phyloP scores from a whole-genome alignment of 2,797 vertebrate genomes.

The Taeniopygia guttata region DNA sequence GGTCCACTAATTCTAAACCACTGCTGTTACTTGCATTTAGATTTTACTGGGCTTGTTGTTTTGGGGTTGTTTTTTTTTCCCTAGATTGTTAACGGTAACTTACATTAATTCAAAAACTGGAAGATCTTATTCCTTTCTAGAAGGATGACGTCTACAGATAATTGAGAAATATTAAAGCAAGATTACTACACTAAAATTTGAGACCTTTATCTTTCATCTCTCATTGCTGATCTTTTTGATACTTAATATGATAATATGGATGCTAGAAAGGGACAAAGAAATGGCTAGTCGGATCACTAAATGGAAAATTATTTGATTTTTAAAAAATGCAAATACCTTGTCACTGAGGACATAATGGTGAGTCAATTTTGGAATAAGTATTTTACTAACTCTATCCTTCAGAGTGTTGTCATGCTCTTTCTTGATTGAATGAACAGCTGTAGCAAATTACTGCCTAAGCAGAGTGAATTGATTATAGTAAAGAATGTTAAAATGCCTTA shows the following conservation, averaged over 20 bases:
- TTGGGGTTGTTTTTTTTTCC: fast-evolving
- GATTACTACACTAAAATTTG: background rate
- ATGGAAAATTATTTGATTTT: background rate
- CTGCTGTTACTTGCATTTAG: background rate
- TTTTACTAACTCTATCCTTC: background rate
- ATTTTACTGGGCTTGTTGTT: background rate
- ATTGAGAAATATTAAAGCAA: background rate
- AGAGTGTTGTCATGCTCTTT: background rate
- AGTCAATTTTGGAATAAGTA: background rate
- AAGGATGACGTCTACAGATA: background rate
- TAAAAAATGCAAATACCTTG: background rate
- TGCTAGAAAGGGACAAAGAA: background rate
- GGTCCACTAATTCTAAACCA: background rate
- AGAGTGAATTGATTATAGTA: background rate
- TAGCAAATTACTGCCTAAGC: background rate
- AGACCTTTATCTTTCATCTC: background rate
- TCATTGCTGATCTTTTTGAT: background rate
- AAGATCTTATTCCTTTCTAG: background rate
- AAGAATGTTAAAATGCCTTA: background rate
- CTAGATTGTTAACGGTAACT: background rate
- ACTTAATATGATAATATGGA: background rate
- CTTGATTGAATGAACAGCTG: background rate
- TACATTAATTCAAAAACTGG: background rate
- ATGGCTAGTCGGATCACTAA: background rate
- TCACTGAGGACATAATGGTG: background rate